Conservation (phyloP, 2,113 vertebrate species). For the Fregata magnificens region DNA sequence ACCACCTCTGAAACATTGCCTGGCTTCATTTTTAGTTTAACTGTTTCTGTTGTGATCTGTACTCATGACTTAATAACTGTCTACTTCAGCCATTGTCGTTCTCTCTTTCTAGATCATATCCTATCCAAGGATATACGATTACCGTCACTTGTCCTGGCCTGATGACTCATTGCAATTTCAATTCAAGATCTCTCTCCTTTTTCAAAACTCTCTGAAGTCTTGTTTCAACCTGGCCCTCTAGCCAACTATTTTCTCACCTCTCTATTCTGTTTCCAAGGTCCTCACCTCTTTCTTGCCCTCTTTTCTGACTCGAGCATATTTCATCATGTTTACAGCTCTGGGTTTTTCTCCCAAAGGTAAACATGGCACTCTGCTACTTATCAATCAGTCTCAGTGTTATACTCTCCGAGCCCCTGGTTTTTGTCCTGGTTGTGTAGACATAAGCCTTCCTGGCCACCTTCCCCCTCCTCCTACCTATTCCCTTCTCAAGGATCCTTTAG, state of each 20-base stretch:
- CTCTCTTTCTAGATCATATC: not conserved
- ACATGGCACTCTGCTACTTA: constrained; percentile 65
- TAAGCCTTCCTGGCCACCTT: constrained; percentile 25
- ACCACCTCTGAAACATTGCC: not conserved
- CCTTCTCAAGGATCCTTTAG: not conserved
- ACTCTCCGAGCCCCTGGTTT: constrained; percentile 43
- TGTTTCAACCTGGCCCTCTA: not conserved
- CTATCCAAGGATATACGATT: not conserved
- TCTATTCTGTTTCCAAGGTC: constrained; percentile 7
- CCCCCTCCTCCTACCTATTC: not conserved
- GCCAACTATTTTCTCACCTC: not conserved
- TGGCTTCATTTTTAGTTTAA: not conserved
- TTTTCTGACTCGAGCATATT: constrained; percentile 31
- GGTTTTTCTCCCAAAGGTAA: constrained; percentile 53
- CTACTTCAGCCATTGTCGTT: not conserved
- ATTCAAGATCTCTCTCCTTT: not conserved
- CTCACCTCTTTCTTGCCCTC: constrained; percentile 50
- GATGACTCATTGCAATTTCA: not conserved
- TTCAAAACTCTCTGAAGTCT: not conserved
- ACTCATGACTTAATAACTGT: not conserved
- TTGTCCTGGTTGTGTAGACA: constrained; percentile 45
- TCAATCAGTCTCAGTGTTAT: constrained; percentile 59
- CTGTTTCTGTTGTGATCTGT: not conserved
- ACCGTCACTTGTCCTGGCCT: not conserved
- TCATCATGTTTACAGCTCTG: constrained; percentile 62